phyloP scores from a whole-genome alignment of 2,888 invertebrate genomes.

The Fragum sueziense region DNA sequence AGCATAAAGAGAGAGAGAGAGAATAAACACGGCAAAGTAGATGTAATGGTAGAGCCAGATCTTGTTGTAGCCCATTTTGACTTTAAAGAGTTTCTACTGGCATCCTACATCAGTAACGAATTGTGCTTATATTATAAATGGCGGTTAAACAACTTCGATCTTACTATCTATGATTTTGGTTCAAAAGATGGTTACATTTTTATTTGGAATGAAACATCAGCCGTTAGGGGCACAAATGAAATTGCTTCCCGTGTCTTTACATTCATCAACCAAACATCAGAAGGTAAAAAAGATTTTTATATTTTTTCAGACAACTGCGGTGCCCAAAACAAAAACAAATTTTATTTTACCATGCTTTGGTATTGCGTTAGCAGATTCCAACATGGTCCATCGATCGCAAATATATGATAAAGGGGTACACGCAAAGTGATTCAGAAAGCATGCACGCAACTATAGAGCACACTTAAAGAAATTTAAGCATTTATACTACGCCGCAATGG shows the following conservation, averaged over 20 bases:
- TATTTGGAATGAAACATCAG: constrained; percentile 35
- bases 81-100: constrained; percentile 10
- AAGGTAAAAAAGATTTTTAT: constrained; percentile 17
- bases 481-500: constrained; percentile 37
- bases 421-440: constrained; percentile 25
- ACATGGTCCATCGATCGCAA: not conserved
- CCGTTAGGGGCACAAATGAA: constrained; percentile 28
- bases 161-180: constrained; percentile 30
- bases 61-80: constrained; percentile 23
- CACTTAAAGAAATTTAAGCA: constrained; percentile 9
- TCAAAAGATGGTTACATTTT: constrained; percentile 24
- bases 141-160: constrained; percentile 21
- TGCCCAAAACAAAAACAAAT: constrained; percentile 13
- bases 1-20: too few relatives aligned
- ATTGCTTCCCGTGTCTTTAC: constrained; percentile 27
- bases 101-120: constrained; percentile 13
- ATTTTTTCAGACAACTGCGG: constrained; percentile 19
- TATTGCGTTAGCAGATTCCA: constrained; percentile 13
- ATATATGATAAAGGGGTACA: constrained; percentile 20
- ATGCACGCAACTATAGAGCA: constrained; percentile 35
- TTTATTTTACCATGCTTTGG: constrained; percentile 19
- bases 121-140: constrained; percentile 26
- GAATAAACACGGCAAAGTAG: constrained; percentile 27
- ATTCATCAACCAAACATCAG: constrained; percentile 24
- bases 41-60: not conserved